Percentiles rank a stretch among this genome's conserved stretches.
Conservation (phyloP, 53 echinoderm and acorn worm genomes). For the Apostichopus leukothele region DNA sequence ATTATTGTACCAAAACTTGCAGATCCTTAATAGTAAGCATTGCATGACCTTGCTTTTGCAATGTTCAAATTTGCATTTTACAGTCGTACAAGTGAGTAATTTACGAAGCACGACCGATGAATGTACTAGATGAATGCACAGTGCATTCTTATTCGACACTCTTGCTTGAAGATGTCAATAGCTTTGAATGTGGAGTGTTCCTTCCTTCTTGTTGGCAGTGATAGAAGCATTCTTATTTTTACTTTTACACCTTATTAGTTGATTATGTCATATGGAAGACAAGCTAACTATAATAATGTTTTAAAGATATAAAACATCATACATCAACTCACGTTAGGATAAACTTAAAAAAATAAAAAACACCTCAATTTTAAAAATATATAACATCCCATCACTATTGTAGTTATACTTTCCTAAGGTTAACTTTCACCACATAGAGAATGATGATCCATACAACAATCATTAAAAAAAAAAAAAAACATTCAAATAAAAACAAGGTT, state of each 20-base stretch:
- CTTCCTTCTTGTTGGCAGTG: background rate
- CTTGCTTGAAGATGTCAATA: background rate
- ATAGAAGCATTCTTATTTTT: background rate
- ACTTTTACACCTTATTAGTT: background rate
- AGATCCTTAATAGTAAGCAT: too few species aligned
- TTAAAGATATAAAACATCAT: background rate
- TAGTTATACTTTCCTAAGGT: background rate
- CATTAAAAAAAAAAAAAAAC: too few species aligned
- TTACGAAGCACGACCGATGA: too few species aligned
- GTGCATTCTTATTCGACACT: too few species aligned
- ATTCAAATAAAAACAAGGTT: too few species aligned
- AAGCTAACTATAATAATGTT: background rate
- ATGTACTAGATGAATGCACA: too few species aligned
- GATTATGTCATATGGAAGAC: background rate
- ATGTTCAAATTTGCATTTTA: too few species aligned
- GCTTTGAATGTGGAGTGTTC: background rate
- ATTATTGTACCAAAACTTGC: too few species aligned
- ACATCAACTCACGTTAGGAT: background rate
- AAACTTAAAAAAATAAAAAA: background rate
- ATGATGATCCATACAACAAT: too few species aligned
- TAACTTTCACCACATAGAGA: background rate
- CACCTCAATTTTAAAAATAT: background rate
- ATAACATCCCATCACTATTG: background rate
- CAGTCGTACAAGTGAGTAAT: too few species aligned
- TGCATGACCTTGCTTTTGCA: too few species aligned